Evolutionary conservation across 2,888 invertebrate species (phyloP).

Genomic region (Dasypogon diadema): DNA sequence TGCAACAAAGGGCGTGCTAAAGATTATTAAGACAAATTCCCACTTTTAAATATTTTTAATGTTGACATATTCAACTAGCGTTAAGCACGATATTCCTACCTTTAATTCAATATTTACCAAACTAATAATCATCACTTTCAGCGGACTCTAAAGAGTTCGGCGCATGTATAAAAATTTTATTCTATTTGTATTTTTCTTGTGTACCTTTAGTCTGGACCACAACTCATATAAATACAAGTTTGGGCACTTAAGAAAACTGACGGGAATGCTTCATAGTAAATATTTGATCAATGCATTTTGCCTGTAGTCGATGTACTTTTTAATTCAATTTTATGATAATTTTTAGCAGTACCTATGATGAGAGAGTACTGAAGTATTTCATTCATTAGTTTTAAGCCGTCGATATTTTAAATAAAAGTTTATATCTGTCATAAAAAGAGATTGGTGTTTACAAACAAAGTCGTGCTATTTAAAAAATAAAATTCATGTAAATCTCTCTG

Average conservation of each 20-base stretch:
- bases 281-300: conserved; percentile 25
- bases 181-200: neutral
- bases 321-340: neutral
- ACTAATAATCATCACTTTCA: conserved; percentile 23
- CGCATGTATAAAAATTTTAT: neutral
- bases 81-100: neutral
- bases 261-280: conserved; percentile 12
- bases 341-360: too few relatives aligned
- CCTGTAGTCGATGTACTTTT: neutral
- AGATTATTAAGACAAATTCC: conserved; percentile 25
- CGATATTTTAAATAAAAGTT: too few relatives aligned
- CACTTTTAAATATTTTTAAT: neutral
- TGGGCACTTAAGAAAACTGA: neutral
- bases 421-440: too few relatives aligned
- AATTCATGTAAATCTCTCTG: too few relatives aligned
- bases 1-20: conserved; percentile 1
- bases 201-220: conserved; percentile 4
- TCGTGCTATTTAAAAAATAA: too few relatives aligned
- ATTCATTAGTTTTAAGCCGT: too few relatives aligned
- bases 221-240: neutral
- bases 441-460: too few relatives aligned
- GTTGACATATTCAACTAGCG: conserved; percentile 26
- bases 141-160: neutral
- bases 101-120: conserved; percentile 25
- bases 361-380: too few relatives aligned